A percentile compares a stretch with the other conserved stretches of the same genome.
Evolutionary conservation across 2,113 vertebrate species (phyloP).

Genomic region (Saccopteryx leptura): DNA sequence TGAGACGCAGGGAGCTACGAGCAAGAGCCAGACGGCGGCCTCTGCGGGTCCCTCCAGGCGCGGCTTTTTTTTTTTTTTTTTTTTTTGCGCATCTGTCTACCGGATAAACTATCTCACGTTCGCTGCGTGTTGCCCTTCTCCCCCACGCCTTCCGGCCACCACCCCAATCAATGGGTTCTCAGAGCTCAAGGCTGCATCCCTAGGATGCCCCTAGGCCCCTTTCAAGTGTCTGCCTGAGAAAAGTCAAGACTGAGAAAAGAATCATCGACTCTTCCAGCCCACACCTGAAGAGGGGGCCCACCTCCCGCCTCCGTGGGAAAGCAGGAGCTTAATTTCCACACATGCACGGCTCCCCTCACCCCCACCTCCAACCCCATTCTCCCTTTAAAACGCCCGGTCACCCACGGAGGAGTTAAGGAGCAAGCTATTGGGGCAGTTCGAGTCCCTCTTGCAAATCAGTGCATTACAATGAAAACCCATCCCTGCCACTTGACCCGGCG

Average conservation of each 20-base stretch:
- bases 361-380: no score
- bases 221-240: not conserved
- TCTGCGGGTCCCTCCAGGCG: not conserved
- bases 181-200: not conserved
- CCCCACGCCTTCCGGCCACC: not conserved
- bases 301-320: accelerated
- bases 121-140: not conserved
- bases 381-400: no score
- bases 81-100: not conserved
- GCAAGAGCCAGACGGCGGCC: not conserved
- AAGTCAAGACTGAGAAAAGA: not conserved
- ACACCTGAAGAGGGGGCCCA: not conserved
- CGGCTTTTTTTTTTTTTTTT: no score
- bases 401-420: not conserved
- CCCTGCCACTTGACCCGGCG: not conserved
- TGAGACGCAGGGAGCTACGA: not conserved
- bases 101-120: not conserved
- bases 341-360: accelerated
- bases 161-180: not conserved
- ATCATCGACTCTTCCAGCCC: accelerated
- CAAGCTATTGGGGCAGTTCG: not conserved
- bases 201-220: no score
- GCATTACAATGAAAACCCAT: accelerated
- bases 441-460: accelerated
- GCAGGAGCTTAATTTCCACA: no score